These are phyloP conservation scores for Sanderia malayensis DNA, from an alignment of 30 jellyfish, hydroid and myxozoan species.

Conservation along the genomic window DNA sequence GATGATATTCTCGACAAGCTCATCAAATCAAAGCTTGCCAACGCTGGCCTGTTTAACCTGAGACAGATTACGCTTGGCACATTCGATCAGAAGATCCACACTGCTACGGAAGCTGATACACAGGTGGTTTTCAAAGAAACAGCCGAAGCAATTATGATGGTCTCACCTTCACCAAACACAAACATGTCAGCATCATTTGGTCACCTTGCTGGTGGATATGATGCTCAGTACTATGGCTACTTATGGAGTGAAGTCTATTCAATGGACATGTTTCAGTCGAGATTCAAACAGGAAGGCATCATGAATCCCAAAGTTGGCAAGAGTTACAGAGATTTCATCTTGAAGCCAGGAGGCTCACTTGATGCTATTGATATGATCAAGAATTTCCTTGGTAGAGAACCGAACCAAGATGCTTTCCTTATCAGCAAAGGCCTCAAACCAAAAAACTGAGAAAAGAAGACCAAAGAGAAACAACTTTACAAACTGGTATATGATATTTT, in stretches of 20 bases:
- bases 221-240: slow-evolving; percentile 95
- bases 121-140: slow-evolving; percentile 61
- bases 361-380: slow-evolving; percentile 88
- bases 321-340: slow-evolving; percentile 65
- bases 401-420: slow-evolving; percentile 84
- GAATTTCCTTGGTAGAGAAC: slow-evolving; percentile 89
- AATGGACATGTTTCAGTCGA: slow-evolving; percentile 90
- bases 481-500: no score
- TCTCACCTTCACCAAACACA: slow-evolving; percentile 74
- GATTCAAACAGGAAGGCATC: slow-evolving; percentile 81
- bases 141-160: slow-evolving; percentile 65
- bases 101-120: slow-evolving; percentile 71
- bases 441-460: no score
- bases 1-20: slow-evolving; percentile 76
- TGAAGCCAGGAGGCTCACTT: slow-evolving; percentile 82
- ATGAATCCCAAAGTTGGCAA: slow-evolving; percentile 62
- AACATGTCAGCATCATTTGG: slow-evolving; percentile 95
- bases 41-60: slow-evolving; percentile 84
- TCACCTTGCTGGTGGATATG: slow-evolving; percentile 96
- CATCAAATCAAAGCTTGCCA: slow-evolving; percentile 83
- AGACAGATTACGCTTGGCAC: slow-evolving; percentile 80
- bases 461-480: no score
- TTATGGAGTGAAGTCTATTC: slow-evolving; percentile 98
- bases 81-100: slow-evolving; percentile 81
- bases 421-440: slow-evolving; percentile 76